phyloP scores from a whole-genome alignment of 2,888 invertebrate species.

The Macropis europaea region DNA sequence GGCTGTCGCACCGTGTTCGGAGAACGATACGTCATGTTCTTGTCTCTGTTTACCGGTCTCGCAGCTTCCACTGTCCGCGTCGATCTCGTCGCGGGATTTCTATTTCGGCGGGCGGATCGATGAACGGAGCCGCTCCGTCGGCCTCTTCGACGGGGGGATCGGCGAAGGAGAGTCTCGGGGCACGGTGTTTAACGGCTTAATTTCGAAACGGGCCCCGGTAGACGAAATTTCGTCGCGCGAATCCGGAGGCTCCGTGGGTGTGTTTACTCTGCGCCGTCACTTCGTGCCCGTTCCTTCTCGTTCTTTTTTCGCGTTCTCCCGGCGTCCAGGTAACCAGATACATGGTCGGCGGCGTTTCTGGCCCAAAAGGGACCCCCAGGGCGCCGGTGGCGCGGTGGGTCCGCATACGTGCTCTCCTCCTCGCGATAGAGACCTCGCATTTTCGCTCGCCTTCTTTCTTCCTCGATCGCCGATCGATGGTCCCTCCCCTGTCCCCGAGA shows the following conservation, averaged over 20 bases:
- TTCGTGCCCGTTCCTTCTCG: constrained; percentile 41
- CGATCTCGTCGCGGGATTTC: not conserved
- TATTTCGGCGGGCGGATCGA: not conserved
- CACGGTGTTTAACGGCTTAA: constrained; percentile 36
- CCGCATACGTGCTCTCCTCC: constrained; percentile 45
- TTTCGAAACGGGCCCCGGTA: constrained; percentile 29
- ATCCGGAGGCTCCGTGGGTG: constrained; percentile 42
- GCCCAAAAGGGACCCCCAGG: constrained; percentile 65
- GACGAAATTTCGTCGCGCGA: constrained; percentile 53
- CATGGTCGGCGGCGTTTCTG: constrained; percentile 55
- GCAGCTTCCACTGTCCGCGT: too few species aligned
- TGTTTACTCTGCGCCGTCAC: constrained; percentile 56
- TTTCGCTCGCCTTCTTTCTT: constrained; percentile 45
- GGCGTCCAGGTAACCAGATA: constrained; percentile 67
- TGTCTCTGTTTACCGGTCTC: too few species aligned
- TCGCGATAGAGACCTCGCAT: constrained; percentile 55
- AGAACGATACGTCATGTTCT: too few species aligned
- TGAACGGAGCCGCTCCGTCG: not conserved
- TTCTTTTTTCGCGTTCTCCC: constrained; percentile 6
- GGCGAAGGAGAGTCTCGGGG: not conserved
- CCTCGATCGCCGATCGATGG: constrained; percentile 50
- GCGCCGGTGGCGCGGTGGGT: constrained; percentile 58
- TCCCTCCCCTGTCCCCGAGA: constrained; percentile 34
- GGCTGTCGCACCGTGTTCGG: too few species aligned
- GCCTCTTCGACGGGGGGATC: not conserved